These are phyloP conservation scores for Daphoenositta chrysoptera DNA, from an alignment of 2,113 vertebrate species.

Conservation along the genomic window DNA sequence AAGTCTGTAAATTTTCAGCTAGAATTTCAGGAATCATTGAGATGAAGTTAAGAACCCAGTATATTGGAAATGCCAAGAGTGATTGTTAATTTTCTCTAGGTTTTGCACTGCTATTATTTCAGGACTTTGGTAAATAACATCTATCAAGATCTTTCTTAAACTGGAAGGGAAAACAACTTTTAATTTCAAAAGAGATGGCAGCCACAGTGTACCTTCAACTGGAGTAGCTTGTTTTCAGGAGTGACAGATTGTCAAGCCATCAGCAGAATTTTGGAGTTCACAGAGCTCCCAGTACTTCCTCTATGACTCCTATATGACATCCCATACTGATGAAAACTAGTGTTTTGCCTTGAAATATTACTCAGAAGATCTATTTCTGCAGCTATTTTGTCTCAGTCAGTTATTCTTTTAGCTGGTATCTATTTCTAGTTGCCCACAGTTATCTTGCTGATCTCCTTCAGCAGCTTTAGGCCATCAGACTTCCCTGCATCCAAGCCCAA, in stretches of 20 bases:
- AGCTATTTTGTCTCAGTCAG: background rate
- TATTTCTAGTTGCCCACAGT: background rate
- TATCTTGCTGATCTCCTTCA: background rate
- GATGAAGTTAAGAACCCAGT: background rate
- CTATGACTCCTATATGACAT: background rate
- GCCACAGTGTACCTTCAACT: background rate
- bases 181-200: background rate
- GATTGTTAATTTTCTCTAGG: background rate
- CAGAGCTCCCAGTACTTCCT: background rate
- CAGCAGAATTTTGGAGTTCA: background rate
- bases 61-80: background rate
- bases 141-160: background rate
- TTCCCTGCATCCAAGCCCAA: background rate
- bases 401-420: background rate
- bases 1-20: slow-evolving; percentile 34
- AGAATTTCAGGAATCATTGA: background rate
- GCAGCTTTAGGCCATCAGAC: background rate
- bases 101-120: background rate
- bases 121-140: background rate
- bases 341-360: background rate
- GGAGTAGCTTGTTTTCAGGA: background rate
- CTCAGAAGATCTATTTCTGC: background rate
- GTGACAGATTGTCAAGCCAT: background rate
- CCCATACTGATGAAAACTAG: background rate
- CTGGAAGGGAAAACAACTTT: background rate